Evolutionary conservation across 2,888 invertebrate species (phyloP), one percentile per base, ranked within the genome.

Genomic region (Rhagonycha lutea): DNA sequence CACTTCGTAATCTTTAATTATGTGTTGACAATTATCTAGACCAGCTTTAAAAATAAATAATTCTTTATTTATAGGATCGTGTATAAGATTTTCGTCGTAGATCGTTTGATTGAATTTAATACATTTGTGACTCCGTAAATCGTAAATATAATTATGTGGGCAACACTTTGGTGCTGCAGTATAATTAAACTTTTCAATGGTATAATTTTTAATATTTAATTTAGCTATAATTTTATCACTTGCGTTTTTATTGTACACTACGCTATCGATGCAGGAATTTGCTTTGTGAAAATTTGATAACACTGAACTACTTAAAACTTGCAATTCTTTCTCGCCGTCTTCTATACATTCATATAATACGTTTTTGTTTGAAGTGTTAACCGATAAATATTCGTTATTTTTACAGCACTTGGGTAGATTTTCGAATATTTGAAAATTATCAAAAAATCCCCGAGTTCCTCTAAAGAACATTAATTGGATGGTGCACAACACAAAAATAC

Each of bases 161-260:
- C 72, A 72, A 65, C 72, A 72, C 28, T 72, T 72, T 61, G 72
- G 72, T 60, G 67, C 26, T 23, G 18, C 14, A 10, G 14, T 18
- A 3, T 65, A 18, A n/a, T 61, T 18, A 11, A 70, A 26, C 0
- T 65, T n/a, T 23, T 24, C 24, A 1, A 24, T 24, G 24, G 63
- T 65, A n/a, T 9, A 5, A 24, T 23, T 65, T 9, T 28, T 47
- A n/a, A 26, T 29, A 29, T 23, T 14, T 10, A 61, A 67, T 26
- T 32, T 23, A n/a, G 61, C 14, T n/a, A 47, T n/a, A 3, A 61
- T 14, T 14, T 29, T 63, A 12, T 61, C 61, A 29, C 14, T 14
- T 11, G n/a, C 62, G 8, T 24, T 47, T 4, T 18, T 47, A n/a
- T 47, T 8, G 14, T 70, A 9, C 14, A 29, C 14, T 12, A 70